Conservation (phyloP, 1,140 invertebrate genomes). For the Listronotus bonariensis region DNA sequence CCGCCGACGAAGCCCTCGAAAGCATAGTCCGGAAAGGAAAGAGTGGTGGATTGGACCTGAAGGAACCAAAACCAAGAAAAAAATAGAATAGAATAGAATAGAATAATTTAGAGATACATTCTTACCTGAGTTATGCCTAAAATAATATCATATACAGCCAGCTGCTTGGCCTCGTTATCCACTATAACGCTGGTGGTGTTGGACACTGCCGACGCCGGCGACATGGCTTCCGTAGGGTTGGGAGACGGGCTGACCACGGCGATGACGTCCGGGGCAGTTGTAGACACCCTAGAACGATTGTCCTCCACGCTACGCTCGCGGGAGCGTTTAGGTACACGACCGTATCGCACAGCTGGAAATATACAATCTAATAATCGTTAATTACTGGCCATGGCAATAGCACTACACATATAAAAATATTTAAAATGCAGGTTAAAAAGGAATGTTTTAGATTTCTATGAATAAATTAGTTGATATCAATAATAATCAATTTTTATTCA, state of each 20-base stretch:
- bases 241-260: constrained; percentile 42
- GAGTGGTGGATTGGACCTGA: too few species aligned
- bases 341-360: constrained; percentile 89
- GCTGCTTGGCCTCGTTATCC: constrained; percentile 58
- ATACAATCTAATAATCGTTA: constrained; percentile 19
- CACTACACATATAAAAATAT: too few species aligned
- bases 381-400: constrained; percentile 2
- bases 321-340: constrained; percentile 91
- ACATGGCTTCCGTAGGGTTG: constrained; percentile 25
- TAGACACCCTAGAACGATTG: constrained; percentile 52
- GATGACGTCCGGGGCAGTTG: constrained; percentile 59
- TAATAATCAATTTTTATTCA: background rate
- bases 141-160: constrained; percentile 82
- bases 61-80: too few species aligned
- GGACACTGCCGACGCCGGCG: constrained; percentile 57
- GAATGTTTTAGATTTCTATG: too few species aligned
- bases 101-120: too few species aligned
- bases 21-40: too few species aligned
- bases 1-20: too few species aligned
- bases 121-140: constrained; percentile 78
- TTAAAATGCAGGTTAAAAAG: too few species aligned
- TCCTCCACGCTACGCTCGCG: constrained; percentile 68
- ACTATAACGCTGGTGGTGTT: constrained; percentile 39
- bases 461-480: too few species aligned
- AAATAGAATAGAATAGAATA: too few species aligned